A percentile compares a stretch with the other conserved stretches of the same genome.
Conservation (phyloP, 2,888 invertebrate genomes). For the Shargacucullia verbasci region DNA sequence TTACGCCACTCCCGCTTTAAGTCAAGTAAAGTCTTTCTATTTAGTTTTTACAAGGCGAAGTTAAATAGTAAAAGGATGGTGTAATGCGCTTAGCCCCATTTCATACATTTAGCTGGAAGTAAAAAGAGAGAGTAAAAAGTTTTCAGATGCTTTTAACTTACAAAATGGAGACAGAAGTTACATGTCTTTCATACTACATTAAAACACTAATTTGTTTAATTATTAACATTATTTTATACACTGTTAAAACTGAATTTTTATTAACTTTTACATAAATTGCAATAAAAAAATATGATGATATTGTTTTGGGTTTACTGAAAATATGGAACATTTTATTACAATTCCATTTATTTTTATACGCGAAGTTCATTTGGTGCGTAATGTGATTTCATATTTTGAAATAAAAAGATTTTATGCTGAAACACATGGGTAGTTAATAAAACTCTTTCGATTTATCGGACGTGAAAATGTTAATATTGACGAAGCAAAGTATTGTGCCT, state of each 20-base stretch:
- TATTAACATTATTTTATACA: not conserved
- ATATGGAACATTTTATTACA: constrained; percentile 7
- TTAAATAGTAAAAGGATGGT: constrained; percentile 14
- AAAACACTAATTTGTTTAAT: constrained; percentile 1
- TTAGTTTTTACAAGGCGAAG: constrained; percentile 7
- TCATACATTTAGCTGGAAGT: constrained; percentile 23
- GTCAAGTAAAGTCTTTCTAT: constrained; percentile 24
- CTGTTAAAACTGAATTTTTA: not conserved
- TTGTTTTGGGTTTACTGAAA: constrained; percentile 9
- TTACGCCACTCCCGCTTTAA: constrained; percentile 11
- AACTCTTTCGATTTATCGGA: too few species aligned
- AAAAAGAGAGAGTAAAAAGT: constrained; percentile 27
- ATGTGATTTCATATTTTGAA: constrained; percentile 13
- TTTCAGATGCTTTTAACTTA: constrained; percentile 21
- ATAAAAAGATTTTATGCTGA: constrained; percentile 19
- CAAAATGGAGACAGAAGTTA: constrained; percentile 7
- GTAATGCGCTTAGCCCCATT: constrained; percentile 27
- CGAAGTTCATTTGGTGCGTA: constrained; percentile 15
- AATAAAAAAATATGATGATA: not conserved
- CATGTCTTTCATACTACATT: not conserved
- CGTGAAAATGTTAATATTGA: constrained; percentile 17
- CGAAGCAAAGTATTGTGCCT: constrained; percentile 3
- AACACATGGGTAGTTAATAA: constrained; percentile 6
- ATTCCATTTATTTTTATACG: constrained; percentile 26
- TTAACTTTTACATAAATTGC: not conserved